Evolutionary conservation across 92 coral and sea anemone species (phyloP).

Genomic region (Metridium senile): DNA sequence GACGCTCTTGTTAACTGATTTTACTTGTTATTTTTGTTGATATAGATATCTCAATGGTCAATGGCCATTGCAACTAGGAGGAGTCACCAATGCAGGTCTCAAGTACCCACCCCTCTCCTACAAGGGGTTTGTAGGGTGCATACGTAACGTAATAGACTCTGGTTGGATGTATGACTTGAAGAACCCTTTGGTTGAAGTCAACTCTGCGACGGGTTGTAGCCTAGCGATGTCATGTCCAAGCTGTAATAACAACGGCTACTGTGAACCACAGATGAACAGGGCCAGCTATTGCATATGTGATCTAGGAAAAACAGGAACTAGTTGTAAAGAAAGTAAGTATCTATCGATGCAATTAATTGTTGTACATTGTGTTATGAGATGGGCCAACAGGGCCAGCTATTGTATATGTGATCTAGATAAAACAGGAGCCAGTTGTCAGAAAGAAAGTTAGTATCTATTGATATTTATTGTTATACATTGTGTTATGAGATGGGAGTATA

Average conservation of each 20-base stretch:
- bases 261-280: slow-evolving; percentile 68
- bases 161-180: slow-evolving; percentile 84
- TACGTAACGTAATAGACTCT: slow-evolving; percentile 76
- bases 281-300: slow-evolving; percentile 70
- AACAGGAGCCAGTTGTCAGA: too few species aligned
- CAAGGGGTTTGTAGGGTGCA: slow-evolving; percentile 84
- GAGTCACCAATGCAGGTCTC: slow-evolving; percentile 65
- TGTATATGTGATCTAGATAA: too few species aligned
- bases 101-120: slow-evolving; percentile 64
- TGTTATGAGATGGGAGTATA: too few species aligned
- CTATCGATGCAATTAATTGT: too few species aligned
- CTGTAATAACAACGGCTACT: slow-evolving; percentile 79
- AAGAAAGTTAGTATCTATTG: too few species aligned
- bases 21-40: too few species aligned
- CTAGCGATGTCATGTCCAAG: slow-evolving; percentile 53
- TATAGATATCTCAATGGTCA: slow-evolving; percentile 89
- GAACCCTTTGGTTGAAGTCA: slow-evolving; percentile 66
- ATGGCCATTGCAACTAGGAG: slow-evolving; percentile 89
- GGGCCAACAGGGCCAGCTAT: too few species aligned
- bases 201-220: slow-evolving; percentile 67
- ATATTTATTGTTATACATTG: too few species aligned
- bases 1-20: too few species aligned
- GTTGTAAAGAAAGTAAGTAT: slow-evolving; percentile 59
- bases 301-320: slow-evolving; percentile 60
- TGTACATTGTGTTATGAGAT: too few species aligned